A percentile compares a stretch with the other conserved stretches of the same genome.
phyloP scores from a whole-genome alignment of 37 sponge, comb jelly and placozoan genomes.

The Spongia lamella region DNA sequence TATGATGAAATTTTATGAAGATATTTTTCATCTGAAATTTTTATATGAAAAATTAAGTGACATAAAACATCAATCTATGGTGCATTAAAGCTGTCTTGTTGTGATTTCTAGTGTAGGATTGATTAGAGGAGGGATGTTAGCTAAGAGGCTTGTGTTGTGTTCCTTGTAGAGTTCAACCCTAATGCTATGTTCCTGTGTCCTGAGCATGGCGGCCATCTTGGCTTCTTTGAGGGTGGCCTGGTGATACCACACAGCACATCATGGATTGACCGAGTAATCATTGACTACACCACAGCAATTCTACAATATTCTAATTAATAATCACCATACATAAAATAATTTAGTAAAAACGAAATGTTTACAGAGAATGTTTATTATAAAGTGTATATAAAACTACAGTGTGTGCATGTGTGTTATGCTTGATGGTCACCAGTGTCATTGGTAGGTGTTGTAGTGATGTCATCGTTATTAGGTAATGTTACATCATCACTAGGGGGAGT shows the following conservation, averaged over 20 bases:
- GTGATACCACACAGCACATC: constrained; percentile 52
- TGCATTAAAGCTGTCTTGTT: too few relatives aligned
- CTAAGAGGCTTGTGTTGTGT: too few relatives aligned
- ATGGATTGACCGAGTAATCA: constrained; percentile 81
- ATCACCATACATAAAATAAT: constrained; percentile 12
- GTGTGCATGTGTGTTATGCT: background rate
- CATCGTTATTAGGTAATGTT: too few relatives aligned
- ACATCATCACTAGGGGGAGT: too few relatives aligned
- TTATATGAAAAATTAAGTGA: too few relatives aligned
- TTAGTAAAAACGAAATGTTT: background rate
- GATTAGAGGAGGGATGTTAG: too few relatives aligned
- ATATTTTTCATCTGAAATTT: too few relatives aligned
- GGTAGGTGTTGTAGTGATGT: background rate
- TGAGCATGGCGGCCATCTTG: constrained; percentile 88
- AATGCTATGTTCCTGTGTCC: constrained; percentile 78
- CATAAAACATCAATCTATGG: too few relatives aligned
- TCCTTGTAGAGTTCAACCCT: constrained; percentile 39
- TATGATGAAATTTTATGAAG: too few relatives aligned
- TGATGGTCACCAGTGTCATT: background rate
- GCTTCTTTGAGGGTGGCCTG: constrained; percentile 78
- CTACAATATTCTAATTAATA: background rate
- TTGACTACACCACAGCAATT: constrained; percentile 53
- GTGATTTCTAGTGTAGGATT: too few relatives aligned
- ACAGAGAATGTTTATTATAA: background rate
- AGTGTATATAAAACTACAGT: background rate